Conservation (phyloP, 2,797 vertebrate species). For the Salmo trutta region DNA sequence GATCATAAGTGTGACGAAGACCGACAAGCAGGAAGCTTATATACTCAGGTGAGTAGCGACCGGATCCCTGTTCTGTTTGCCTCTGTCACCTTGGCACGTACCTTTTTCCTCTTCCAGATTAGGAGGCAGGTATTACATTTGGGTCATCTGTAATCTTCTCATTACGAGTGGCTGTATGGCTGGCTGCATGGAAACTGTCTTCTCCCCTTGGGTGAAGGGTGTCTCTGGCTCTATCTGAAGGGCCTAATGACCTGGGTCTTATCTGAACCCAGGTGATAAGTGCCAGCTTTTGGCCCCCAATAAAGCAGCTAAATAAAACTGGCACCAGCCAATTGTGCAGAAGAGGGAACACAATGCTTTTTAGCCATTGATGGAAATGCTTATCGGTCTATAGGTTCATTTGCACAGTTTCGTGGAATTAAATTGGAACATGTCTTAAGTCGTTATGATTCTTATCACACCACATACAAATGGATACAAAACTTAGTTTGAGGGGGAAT, state of each 20-base stretch:
- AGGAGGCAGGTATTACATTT: slow-evolving; percentile 22
- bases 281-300: no score
- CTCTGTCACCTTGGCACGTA: neutral
- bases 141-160: slow-evolving; percentile 42
- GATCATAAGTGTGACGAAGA: slow-evolving; percentile 99
- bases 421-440: no score
- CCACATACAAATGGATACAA: no score
- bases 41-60: slow-evolving; percentile 93
- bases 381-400: no score
- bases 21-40: slow-evolving; percentile 99
- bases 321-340: no score
- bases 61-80: neutral
- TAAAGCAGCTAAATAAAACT: no score
- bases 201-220: neutral
- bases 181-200: neutral
- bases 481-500: no score
- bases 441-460: no score
- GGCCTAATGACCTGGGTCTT: neutral
- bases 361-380: no score
- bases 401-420: no score
- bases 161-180: neutral
- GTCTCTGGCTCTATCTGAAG: neutral
- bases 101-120: slow-evolving; percentile 10
- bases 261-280: neutral
- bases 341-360: no score